Base-by-base conservation (phyloP, 2,797 vertebrate genomes). In the Hozukius guyotensis region DNA sequence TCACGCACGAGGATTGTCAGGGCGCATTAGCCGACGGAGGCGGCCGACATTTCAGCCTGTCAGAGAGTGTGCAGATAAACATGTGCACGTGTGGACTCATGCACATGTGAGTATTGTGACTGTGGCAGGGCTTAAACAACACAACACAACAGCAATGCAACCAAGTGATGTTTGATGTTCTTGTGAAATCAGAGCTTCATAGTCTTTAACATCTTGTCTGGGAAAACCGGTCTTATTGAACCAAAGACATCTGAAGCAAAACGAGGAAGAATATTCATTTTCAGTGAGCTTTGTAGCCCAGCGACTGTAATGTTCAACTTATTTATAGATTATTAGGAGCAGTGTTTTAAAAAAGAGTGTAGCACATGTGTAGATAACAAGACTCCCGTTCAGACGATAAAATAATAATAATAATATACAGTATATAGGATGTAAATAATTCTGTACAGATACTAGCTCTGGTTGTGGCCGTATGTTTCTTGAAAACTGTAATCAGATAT, bases 1-100 rank as follows among this genome's bases (percentile, higher is more conserved):
- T 83, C 86, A 80, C 34, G 3, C 77, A 64, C 3, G 0, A 72
- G 32, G 73, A 80, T 76, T 89, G 86, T 85, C 79, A 85, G 82
- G 70, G 60, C 64, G 80, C 83, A 85, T 93, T 90, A 87, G 78
- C 76, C 77, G 80, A 87, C 77, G 13, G 46, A 80, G 72, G 75
- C 79, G 34, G 76, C 46, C 18, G 32, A 69, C 63, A 75, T 78
- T 80, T 82, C 32, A 12, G 32, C 81, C 86, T 61, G 87, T 93
- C 90, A 70, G 73, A 80, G 64, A 46, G 56, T 75, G 77, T 65
- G 14, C 65, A 72, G 63, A 68, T 87, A 92, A 93, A 93, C 92
- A 82, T 56, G 36, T 72, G 68, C 68, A 76, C 22, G 16, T 82
- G 74, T 14, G 1, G 61, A 11, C 46, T 53, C 46, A 8, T 49